Evolutionary conservation across 2,888 invertebrate species (phyloP), one percentile per base, ranked within the genome.

Genomic region (Syrista parreyssii): DNA sequence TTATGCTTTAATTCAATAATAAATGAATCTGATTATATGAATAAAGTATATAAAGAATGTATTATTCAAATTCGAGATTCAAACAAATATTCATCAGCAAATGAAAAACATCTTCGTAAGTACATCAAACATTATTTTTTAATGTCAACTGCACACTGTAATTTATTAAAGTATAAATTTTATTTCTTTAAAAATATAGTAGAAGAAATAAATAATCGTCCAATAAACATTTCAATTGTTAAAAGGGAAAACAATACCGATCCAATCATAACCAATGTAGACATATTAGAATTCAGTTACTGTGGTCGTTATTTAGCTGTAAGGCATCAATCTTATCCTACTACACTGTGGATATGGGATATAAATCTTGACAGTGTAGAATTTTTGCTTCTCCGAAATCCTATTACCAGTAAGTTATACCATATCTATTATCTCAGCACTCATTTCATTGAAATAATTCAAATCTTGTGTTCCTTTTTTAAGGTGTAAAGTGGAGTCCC

Each of bases 311-410:
- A 88, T 79, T 83, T 91, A 32, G 88, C 88, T 1, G 69, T 89
- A 34, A 87, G 87, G 31, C 90, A 91, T 84, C 87, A 89, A 79
- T 84, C 90, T 76, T 91, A 91, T 84, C 88, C 90, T 23, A 86
- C 87, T 35, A 89, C 89, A 4, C 79, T 91, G 31, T 91, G 90
- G 90, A 88, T 91, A 79, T 91, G 91, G 90, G 86, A 90, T 74
- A 82, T 90, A 23, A 74, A 79, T 23, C 85, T 86, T 0, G 89
- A 90, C 77, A 83, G 85, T 77, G 79, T 90, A 3, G 90, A 91
- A 80, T 88, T 90, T 82, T 78, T 91, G 31, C 81, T 91, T 73
- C 82, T 90, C 15, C 86, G 88, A 81, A 90, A 89, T 80, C 80
- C 81, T 12, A 85, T 91, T 78, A 85, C 86, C 15, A 87, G 91